Conservation (phyloP, 2,113 vertebrate genomes). For the Ellobius talpinus region DNA sequence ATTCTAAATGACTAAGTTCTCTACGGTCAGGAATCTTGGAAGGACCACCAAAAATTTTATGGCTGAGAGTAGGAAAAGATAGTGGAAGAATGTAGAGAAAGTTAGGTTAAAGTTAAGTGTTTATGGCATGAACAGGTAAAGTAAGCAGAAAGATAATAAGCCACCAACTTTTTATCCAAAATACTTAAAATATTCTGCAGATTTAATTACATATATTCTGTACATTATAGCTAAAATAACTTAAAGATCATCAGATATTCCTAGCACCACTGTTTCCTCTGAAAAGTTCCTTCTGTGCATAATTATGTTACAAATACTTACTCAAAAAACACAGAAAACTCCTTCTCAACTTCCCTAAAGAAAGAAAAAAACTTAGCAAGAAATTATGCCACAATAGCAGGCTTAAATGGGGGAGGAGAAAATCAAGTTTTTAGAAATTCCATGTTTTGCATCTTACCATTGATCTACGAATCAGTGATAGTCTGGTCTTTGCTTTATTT, state of each 20-base stretch:
- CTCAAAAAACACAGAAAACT: constrained; percentile 25
- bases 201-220: constrained; percentile 41
- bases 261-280: background rate
- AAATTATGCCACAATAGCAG: constrained; percentile 24
- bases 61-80: constrained; percentile 7
- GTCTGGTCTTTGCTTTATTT: constrained; percentile 96
- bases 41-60: constrained; percentile 42
- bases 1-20: constrained; percentile 41
- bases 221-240: constrained; percentile 31
- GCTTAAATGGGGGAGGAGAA: too few species aligned
- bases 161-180: constrained; percentile 51
- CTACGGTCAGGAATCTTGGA: constrained; percentile 11
- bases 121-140: constrained; percentile 69
- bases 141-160: constrained; percentile 52
- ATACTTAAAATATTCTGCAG: constrained; percentile 45
- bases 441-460: constrained; percentile 91
- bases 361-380: constrained; percentile 23
- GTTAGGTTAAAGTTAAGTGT: constrained; percentile 64
- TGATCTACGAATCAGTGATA: constrained; percentile 95
- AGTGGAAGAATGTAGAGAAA: constrained; percentile 46
- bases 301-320: constrained; percentile 16
- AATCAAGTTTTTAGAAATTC: constrained; percentile 47
- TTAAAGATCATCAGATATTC: constrained; percentile 24
- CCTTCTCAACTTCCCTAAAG: background rate
- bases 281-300: constrained; percentile 22